Evolutionary conservation across 2,113 vertebrate genomes (phyloP).

Genomic region (Prietella phreatophila): DNA sequence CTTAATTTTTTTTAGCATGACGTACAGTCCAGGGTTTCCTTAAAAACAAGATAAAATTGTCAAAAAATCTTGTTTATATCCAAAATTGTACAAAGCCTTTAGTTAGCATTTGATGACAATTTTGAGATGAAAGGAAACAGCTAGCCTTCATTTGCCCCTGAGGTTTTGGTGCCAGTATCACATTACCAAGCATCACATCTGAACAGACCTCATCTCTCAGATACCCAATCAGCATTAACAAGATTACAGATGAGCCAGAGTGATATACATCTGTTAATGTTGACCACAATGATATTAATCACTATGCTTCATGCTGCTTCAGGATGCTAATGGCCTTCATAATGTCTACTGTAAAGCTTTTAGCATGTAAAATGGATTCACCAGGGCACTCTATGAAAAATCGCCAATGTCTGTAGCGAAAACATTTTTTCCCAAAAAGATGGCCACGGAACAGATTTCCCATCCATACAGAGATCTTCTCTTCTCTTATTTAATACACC

Average conservation of each 20-base stretch:
- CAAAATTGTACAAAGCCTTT: background rate
- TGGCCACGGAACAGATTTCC: background rate
- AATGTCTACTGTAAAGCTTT: background rate
- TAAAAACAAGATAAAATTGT: background rate
- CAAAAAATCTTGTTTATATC: background rate
- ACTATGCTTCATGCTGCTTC: background rate
- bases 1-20: background rate
- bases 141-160: background rate
- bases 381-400: background rate
- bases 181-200: background rate
- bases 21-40: too few relatives aligned
- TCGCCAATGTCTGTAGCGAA: background rate
- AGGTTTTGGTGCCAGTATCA: background rate
- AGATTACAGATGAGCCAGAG: background rate
- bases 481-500: background rate
- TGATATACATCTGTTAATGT: background rate
- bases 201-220: background rate
- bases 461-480: background rate
- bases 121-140: background rate
- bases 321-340: background rate
- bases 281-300: background rate
- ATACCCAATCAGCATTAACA: background rate
- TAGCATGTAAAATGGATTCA: background rate
- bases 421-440: too few relatives aligned
- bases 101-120: background rate